These are phyloP conservation scores for Syngnathus rostellatus DNA, from an alignment of 2,797 vertebrate genomes.

Conservation along the genomic window DNA sequence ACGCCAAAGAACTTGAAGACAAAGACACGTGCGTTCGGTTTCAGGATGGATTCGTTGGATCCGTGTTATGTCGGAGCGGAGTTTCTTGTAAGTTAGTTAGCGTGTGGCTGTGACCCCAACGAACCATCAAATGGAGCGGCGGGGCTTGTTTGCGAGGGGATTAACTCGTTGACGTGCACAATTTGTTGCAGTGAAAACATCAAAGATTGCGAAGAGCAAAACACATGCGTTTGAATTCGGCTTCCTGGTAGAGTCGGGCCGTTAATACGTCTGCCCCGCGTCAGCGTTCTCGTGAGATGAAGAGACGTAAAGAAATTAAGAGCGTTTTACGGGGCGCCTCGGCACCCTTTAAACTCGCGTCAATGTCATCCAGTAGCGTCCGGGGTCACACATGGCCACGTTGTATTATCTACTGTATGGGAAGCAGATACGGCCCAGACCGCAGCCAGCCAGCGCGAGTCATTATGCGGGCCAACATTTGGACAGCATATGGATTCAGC, in stretches of 20 bases:
- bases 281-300: constrained; percentile 36
- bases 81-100: background rate
- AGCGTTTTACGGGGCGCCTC: constrained; percentile 44
- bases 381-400: constrained; percentile 52
- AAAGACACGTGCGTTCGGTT: constrained; percentile 42
- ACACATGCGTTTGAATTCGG: background rate
- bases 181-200: background rate
- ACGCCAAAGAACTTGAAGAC: constrained; percentile 32
- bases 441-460: constrained; percentile 27
- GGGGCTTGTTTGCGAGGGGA: background rate
- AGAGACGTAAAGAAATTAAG: constrained; percentile 41
- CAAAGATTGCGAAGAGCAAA: background rate
- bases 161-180: background rate
- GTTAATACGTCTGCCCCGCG: constrained; percentile 35
- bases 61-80: background rate
- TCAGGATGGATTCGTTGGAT: background rate
- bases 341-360: background rate
- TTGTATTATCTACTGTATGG: constrained; percentile 32
- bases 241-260: constrained; percentile 22
- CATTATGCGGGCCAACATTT: constrained; percentile 51
- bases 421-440: constrained; percentile 47
- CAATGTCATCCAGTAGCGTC: constrained; percentile 41
- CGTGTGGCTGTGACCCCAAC: background rate
- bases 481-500: constrained; percentile 46
- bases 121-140: background rate